Percentiles rank a stretch among this genome's conserved stretches.
Conservation (phyloP, 2,888 invertebrate species). For the Drosophila emarginata region DNA sequence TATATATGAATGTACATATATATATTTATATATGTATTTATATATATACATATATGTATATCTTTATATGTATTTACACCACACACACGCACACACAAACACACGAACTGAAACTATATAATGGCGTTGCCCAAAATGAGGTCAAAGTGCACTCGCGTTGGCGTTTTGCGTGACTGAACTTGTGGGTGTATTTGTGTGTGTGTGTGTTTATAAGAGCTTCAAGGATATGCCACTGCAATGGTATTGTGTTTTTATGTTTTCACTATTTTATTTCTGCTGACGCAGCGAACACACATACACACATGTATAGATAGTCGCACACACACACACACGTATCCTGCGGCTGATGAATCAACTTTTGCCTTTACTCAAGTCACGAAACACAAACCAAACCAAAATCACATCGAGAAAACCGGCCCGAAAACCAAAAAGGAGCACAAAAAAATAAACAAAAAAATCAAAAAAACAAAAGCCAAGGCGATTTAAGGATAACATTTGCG, state of each 20-base stretch:
- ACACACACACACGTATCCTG: conserved; percentile 50
- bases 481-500: conserved; percentile 70
- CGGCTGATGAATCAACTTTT: conserved; percentile 78
- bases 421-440: conserved; percentile 10
- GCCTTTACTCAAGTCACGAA: conserved; percentile 76
- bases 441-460: conserved; percentile 4
- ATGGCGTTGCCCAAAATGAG: conserved; percentile 59
- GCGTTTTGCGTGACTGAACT: conserved; percentile 43
- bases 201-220: conserved; percentile 35
- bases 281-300: conserved; percentile 35
- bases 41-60: conserved; percentile 41
- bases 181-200: conserved; percentile 23
- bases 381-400: conserved; percentile 66
- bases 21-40: conserved; percentile 42
- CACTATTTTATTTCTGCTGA: conserved; percentile 74
- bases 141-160: conserved; percentile 64
- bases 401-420: conserved; percentile 21
- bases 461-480: conserved; percentile 33
- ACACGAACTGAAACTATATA: conserved; percentile 28
- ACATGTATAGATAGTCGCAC: neutral
- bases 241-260: conserved; percentile 66
- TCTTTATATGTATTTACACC: conserved; percentile 20
- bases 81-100: conserved; percentile 29
- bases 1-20: conserved; percentile 37
- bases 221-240: conserved; percentile 59